Percentiles rank a stretch among this genome's conserved stretches.
These are phyloP conservation scores for Menidia menidia DNA, from an alignment of 2,797 vertebrate genomes.

Conservation along the genomic window DNA sequence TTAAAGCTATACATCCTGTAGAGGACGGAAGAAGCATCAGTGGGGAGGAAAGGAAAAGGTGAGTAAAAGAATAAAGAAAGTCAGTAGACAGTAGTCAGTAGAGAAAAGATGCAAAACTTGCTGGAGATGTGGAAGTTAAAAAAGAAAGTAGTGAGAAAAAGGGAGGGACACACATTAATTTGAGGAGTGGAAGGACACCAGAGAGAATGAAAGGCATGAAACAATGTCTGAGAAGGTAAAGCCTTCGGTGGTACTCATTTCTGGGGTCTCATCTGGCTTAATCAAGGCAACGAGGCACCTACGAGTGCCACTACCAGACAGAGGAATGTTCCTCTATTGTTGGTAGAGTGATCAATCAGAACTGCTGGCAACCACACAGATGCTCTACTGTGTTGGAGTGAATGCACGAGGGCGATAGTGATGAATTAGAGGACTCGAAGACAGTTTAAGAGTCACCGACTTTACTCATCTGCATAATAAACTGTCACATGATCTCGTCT, in stretches of 20 bases:
- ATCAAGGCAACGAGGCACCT: conserved; percentile 53
- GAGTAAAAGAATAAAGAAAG: neutral
- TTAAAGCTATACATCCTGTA: too few species aligned
- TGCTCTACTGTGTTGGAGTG: conserved; percentile 40
- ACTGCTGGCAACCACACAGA: conserved; percentile 46
- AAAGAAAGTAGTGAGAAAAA: conserved; percentile 14
- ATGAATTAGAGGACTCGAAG: conserved; percentile 70
- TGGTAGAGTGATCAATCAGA: conserved; percentile 74
- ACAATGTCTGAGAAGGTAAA: conserved; percentile 19
- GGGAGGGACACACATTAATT: conserved; percentile 38
- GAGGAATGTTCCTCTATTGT: conserved; percentile 29
- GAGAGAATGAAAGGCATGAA: conserved; percentile 27
- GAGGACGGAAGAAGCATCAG: neutral
- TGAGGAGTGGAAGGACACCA: conserved; percentile 21
- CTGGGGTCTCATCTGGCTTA: conserved; percentile 55
- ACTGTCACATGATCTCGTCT: conserved; percentile 60
- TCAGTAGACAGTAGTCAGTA: neutral
- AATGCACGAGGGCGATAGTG: conserved; percentile 63
- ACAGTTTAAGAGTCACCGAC: conserved; percentile 64
- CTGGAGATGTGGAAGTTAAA: neutral
- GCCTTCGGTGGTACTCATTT: conserved; percentile 38
- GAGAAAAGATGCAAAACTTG: conserved; percentile 8
- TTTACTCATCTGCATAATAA: conserved; percentile 75
- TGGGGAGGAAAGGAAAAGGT: conserved; percentile 1
- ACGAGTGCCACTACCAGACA: conserved; percentile 10